A percentile compares a stretch with the other conserved stretches of the same genome.
Conservation (phyloP, 2,888 invertebrate genomes). For the Nebria salina region DNA sequence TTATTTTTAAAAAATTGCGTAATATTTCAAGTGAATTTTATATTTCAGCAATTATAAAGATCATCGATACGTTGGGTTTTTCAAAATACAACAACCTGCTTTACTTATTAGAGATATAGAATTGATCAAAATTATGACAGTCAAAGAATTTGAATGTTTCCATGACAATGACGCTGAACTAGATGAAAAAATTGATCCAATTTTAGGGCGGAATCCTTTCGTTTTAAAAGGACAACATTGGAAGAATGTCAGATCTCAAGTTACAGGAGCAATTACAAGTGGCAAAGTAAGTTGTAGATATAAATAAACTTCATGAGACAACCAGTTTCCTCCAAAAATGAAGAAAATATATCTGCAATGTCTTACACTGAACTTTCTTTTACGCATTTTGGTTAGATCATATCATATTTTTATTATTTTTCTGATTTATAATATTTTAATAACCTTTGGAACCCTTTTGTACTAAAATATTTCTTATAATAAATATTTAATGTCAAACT, state of each 20-base stretch:
- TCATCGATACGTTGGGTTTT: conserved; percentile 58
- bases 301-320: too few species aligned
- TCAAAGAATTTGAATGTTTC: conserved; percentile 58
- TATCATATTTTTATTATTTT: too few species aligned
- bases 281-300: conserved; percentile 58
- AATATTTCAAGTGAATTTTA: not conserved
- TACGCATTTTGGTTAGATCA: too few species aligned
- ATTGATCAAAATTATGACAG: conserved; percentile 56
- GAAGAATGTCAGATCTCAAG: conserved; percentile 63
- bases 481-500: too few species aligned
- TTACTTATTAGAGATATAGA: conserved; percentile 58
- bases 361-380: too few species aligned
- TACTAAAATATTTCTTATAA: too few species aligned
- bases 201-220: conserved; percentile 64
- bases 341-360: too few species aligned
- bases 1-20: too few species aligned
- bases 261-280: conserved; percentile 65
- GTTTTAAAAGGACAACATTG: conserved; percentile 62
- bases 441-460: too few species aligned
- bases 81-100: conserved; percentile 54
- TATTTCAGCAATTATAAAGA: conserved; percentile 54
- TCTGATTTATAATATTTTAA: too few species aligned
- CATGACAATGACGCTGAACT: conserved; percentile 58
- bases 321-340: too few species aligned
- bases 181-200: conserved; percentile 61